Base-by-base conservation (phyloP, 2,888 invertebrate species). In the Lamproptera curius region DNA sequence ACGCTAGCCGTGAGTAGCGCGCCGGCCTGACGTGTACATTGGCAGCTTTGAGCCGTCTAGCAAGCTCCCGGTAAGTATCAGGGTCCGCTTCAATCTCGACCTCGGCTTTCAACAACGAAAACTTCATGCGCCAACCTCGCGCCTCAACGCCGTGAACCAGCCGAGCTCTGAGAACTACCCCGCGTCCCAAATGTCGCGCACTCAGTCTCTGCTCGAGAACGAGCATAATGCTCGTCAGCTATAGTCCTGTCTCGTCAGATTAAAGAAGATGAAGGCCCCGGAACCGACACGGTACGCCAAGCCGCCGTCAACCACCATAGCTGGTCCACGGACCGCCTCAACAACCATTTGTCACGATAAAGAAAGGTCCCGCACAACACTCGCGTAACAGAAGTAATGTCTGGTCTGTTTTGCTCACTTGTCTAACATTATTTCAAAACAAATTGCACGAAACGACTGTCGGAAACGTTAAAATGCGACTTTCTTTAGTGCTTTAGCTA, bases 221-320 rank as follows among this genome's bases (percentile, higher is more conserved):
- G 85, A 87, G 86, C 87, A 87, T 87, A 60, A 51, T 79, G 65
- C 79, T 82, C 75, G 87, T 87, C 87, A 87, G 87, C 87, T 87
- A 62, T 86, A 73, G 62, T 87, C 87, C 67, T 87, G 87, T 54
- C 87, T 74, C 50, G 86, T 87, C 64, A 87, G 62, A 64, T 87
- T 87, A 69, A 79, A 82, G 74, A 80, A 86, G 60, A 81, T 71
- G 59, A 87, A 86, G 54, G 86, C 85, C 55, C 85, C 86, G 55
- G 76, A 80, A 51, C 77, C 72, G 44, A 78, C 65, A 52, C 76
- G 76, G 65, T 73, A 76, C 53, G 69, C 71, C 54, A 68, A 69
- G 57, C 73, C 70, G 59, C 76, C 59, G 62, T 58, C 65, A 70
- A 76, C 72, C 74, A 86, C 77, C 86, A 86, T 86, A 84, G 83